A percentile compares a stretch with the other conserved stretches of the same genome.
These are phyloP conservation scores for Pachycephala philippinensis DNA, from an alignment of 2,113 vertebrate species.

Conservation along the genomic window DNA sequence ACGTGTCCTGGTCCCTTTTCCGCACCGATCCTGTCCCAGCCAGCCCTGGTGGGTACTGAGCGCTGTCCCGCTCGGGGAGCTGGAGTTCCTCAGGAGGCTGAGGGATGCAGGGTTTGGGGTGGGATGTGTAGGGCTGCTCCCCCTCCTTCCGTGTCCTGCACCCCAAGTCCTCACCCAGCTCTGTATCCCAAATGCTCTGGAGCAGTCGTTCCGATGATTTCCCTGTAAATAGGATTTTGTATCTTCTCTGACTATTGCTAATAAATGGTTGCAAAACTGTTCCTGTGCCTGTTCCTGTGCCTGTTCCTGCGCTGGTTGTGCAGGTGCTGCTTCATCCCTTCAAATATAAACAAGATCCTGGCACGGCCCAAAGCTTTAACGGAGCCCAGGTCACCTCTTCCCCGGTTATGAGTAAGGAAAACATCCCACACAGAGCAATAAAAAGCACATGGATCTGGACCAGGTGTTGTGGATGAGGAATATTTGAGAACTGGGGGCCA, in stretches of 20 bases:
- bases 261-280: constrained; percentile 48
- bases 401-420: not conserved
- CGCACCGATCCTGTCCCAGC: not conserved
- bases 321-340: not conserved
- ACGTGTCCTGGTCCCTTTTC: not conserved
- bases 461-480: not conserved
- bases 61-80: not conserved
- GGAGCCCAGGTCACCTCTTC: not conserved
- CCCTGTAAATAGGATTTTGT: constrained; percentile 61
- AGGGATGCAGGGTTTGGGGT: not conserved
- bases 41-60: not conserved
- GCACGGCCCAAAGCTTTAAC: not conserved
- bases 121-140: not conserved
- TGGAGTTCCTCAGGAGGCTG: not conserved
- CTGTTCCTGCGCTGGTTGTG: not conserved
- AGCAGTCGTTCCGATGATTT: not conserved
- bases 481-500: not conserved
- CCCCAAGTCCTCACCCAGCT: not conserved
- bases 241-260: constrained; percentile 61
- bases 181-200: not conserved
- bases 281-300: not conserved
- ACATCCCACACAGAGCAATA: not conserved
- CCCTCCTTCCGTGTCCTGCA: not conserved
- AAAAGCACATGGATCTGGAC: not conserved
- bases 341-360: not conserved